Evolutionary conservation across 1,140 invertebrate species (phyloP), one percentile per base, ranked within the genome.

Genomic region (Heterodera carotae): DNA sequence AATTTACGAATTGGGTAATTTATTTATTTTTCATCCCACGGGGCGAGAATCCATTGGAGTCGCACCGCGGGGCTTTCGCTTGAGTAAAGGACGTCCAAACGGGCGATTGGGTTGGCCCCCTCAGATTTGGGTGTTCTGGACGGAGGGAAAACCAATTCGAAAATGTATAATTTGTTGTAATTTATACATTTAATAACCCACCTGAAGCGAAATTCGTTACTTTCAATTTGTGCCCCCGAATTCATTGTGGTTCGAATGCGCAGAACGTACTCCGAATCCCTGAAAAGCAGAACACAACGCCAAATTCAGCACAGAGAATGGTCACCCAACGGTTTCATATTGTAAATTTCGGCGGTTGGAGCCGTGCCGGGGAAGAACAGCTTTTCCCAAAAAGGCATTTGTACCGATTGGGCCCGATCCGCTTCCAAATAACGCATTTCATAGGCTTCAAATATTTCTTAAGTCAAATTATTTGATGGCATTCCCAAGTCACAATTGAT

Each of bases 81-180:
- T 2, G 85, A 86, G 76, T 86, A 87, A 36, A 86, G 84, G 22
- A 86, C 85, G 74, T 86, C 85, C 22, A 86, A 79, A 74, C 86
- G 87, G 64, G 77, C 72, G 18, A 86, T 82, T 59, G 85, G 85
- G 56, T 86, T 87, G 18, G 33, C 56, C 18, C 68, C 74, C 31
- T 64, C 67, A 18, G 85, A 79, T 77, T 56, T 69, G 33, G 80
- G 80, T 33, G 48, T 74, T 31, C 43, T 29, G 69, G 39, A 31
- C 77, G 29, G n/a, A n/a, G 8, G 27, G 34, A 74, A 79, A 12
- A 10, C 29, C 8, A 34, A 34, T 10, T 69, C 3, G 4, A 53
- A 48, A 25, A 64, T 53, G 8, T n/a, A 67, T 60, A 7, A 12
- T 0, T 8, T 31, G 43, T 31, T 4, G 60, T 22, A 2, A 22